Evolutionary conservation across 2,797 vertebrate species (phyloP), one percentile per base, ranked within the genome.

Genomic region (Clarias pachynema): DNA sequence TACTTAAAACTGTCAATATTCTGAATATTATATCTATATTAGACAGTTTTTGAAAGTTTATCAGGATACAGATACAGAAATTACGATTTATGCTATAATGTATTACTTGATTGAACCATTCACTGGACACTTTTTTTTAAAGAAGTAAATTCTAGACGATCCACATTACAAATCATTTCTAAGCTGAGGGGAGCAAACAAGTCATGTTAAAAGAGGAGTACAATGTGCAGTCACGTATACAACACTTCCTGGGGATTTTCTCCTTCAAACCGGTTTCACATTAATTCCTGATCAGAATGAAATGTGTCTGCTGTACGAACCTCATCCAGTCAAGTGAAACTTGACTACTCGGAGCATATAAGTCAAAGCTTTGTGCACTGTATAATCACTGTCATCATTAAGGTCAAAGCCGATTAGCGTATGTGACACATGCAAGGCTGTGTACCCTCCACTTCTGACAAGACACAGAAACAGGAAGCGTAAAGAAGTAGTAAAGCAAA

Each of bases 301-400:
- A 92, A 91, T 63, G 83, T 89, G 88, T 90, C 91, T 89, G 85
- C 66, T 83, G 84, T 85, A 85, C 77, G 87, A 90, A 89, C 69
- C 89, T 91, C 86, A 84, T 84, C 83, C 77, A 80, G 89, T 82
- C 86, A 88, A 88, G 89, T 91, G 90, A 93, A 92, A 88, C 89
- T 89, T 90, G 85, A 88, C 87, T 90, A 81, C 87, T 63, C 62
- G 65, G 88, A 89, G 88, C 91, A 79, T 89, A 89, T 88, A 91
- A 93, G 93, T 93, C 90, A 91, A 90, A 92, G 92, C 87, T 91
- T 87, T 90, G 86, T 87, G 83, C 92, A 89, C 91, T 92, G 90
- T 92, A 90, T 95, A 95, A 94, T 93, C 93, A 93, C 90, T 89
- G 93, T 94, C 94, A 93, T 93, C 90, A 95, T 94, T 94, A 93